Percentiles rank a stretch among this genome's conserved stretches.
Conservation (phyloP, 2,888 invertebrate species). For the Drosophila paracracens region DNA sequence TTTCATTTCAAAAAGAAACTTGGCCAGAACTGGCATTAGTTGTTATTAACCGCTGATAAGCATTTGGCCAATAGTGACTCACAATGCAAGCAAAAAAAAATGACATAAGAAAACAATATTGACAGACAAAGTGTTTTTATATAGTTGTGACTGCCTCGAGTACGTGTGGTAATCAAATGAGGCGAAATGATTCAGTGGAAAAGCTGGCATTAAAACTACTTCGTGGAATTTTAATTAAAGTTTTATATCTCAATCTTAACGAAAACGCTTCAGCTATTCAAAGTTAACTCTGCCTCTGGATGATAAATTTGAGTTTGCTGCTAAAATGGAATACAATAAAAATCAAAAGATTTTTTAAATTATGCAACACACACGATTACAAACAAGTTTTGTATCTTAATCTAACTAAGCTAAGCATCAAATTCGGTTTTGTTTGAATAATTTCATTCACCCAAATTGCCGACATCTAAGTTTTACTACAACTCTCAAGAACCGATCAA, state of each 20-base stretch:
- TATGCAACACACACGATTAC: not conserved
- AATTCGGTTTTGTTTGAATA: not conserved
- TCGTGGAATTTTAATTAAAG: not conserved
- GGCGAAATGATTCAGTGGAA: not conserved
- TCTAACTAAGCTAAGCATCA: not conserved
- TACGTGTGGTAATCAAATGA: slow-evolving; percentile 34
- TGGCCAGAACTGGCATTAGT: slow-evolving; percentile 49
- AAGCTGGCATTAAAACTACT: not conserved
- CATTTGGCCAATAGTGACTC: slow-evolving; percentile 35
- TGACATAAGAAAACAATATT: not conserved
- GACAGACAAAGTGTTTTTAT: slow-evolving; percentile 26
- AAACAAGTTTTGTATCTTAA: not conserved
- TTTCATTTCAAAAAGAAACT: slow-evolving; percentile 40
- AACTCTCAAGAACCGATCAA: not conserved
- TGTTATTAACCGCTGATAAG: slow-evolving; percentile 37
- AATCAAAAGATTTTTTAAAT: not conserved
- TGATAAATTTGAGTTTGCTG: not conserved
- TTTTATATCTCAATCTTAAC: not conserved
- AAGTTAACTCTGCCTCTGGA: not conserved
- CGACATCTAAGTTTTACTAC: too few relatives aligned
- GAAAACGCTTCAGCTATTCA: not conserved
- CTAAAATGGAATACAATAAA: not conserved
- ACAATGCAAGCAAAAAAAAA: slow-evolving; percentile 9
- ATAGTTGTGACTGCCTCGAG: not conserved
- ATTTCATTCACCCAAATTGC: not conserved